These are phyloP conservation scores for Galeopterus variegatus DNA, from an alignment of 2,113 vertebrate species.

Conservation along the genomic window DNA sequence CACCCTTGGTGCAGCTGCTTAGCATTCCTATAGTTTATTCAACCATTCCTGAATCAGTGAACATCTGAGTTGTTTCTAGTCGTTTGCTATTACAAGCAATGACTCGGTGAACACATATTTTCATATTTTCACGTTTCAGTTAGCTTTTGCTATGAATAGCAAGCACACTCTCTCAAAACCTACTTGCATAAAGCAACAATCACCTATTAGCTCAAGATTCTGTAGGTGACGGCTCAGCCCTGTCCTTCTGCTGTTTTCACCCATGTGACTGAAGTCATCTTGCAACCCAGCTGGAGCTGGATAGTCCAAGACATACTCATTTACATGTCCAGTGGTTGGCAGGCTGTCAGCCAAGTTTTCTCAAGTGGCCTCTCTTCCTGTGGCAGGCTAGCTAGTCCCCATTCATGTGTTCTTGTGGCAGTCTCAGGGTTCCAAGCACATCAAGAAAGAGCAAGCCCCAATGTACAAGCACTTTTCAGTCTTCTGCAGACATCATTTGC, in stretches of 20 bases:
- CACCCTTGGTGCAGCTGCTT: neutral
- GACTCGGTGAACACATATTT: slow-evolving; percentile 9
- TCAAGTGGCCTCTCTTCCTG: neutral
- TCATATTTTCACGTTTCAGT: neutral
- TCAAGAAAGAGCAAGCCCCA: neutral
- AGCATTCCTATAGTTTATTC: neutral
- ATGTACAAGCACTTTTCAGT: neutral
- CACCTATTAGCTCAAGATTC: neutral
- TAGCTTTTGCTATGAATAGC: neutral
- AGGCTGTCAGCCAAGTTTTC: neutral
- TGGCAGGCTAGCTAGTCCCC: neutral
- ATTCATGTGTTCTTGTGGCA: rapidly evolving
- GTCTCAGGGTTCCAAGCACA: neutral
- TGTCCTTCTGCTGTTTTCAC: neutral
- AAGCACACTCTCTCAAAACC: neutral
- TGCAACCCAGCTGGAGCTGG: neutral
- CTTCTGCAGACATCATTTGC: neutral
- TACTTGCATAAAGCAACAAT: neutral
- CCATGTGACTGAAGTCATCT: neutral
- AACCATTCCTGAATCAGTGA: neutral
- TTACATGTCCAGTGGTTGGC: neutral
- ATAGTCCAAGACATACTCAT: neutral
- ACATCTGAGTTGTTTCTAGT: neutral
- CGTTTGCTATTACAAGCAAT: neutral
- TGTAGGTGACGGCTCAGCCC: neutral